phyloP scores from a whole-genome alignment of 2,888 invertebrate genomes.

The Megaustenia siamemsis region DNA sequence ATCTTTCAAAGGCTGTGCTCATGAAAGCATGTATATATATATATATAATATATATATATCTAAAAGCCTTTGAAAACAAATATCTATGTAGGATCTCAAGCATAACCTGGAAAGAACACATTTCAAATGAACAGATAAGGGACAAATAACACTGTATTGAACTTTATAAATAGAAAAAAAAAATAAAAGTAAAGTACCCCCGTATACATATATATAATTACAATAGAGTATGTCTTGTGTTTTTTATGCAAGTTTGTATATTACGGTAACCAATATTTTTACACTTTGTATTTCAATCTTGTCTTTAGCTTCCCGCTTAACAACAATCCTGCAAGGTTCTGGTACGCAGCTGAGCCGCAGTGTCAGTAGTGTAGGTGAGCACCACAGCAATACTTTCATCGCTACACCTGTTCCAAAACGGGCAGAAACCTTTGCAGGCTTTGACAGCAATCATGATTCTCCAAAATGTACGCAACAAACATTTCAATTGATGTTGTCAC shows the following conservation, averaged over 20 bases:
- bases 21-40: too few species aligned
- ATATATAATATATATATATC: too few species aligned
- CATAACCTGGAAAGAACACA: too few species aligned
- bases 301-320: conserved; percentile 74
- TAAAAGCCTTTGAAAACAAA: too few species aligned
- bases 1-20: too few species aligned
- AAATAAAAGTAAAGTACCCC: too few species aligned
- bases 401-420: conserved; percentile 93
- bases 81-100: too few species aligned
- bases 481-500: conserved; percentile 18
- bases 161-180: too few species aligned
- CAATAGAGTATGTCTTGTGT: not conserved
- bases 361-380: conserved; percentile 95
- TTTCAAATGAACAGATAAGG: too few species aligned
- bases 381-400: conserved; percentile 89
- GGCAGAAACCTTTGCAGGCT: conserved; percentile 97
- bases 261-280: not conserved
- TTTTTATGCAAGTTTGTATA: not conserved
- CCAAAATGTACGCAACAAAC: conserved; percentile 61
- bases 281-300: not conserved
- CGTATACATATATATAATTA: not conserved
- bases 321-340: conserved; percentile 74
- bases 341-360: conserved; percentile 92
- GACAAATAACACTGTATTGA: too few species aligned
- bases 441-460: conserved; percentile 83